A percentile compares a stretch with the other conserved stretches of the same genome.
Conservation (phyloP, 2,113 vertebrate genomes). For the Todiramphus saurophagus region DNA sequence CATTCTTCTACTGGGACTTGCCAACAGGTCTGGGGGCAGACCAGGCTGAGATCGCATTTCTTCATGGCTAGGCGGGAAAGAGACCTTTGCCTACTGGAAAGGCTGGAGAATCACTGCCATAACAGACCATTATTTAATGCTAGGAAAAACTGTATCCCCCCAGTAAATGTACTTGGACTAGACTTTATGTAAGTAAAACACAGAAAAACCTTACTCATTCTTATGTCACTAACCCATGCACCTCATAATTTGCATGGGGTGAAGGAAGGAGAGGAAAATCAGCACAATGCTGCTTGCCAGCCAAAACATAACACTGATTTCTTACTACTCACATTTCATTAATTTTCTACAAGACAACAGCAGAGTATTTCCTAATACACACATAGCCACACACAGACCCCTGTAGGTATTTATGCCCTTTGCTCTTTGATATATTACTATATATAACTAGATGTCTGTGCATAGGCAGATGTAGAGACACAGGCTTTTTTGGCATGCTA, state of each 20-base stretch:
- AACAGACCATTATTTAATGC: background rate
- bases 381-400: background rate
- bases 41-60: background rate
- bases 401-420: background rate
- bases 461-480: background rate
- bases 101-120: background rate
- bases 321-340: background rate
- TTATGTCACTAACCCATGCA: constrained; percentile 35
- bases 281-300: background rate
- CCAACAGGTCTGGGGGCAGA: background rate
- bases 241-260: background rate
- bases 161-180: background rate
- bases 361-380: background rate
- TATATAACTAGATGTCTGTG: background rate
- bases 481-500: background rate
- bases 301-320: background rate
- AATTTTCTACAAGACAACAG: background rate
- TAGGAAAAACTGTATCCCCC: constrained; percentile 13
- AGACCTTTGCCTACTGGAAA: background rate
- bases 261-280: background rate
- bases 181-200: background rate
- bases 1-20: fast-evolving
- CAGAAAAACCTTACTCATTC: constrained; percentile 44
- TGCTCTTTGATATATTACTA: background rate
- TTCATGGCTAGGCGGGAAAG: background rate